phyloP scores from a whole-genome alignment of 2,797 vertebrate species.

The Otus scops region DNA sequence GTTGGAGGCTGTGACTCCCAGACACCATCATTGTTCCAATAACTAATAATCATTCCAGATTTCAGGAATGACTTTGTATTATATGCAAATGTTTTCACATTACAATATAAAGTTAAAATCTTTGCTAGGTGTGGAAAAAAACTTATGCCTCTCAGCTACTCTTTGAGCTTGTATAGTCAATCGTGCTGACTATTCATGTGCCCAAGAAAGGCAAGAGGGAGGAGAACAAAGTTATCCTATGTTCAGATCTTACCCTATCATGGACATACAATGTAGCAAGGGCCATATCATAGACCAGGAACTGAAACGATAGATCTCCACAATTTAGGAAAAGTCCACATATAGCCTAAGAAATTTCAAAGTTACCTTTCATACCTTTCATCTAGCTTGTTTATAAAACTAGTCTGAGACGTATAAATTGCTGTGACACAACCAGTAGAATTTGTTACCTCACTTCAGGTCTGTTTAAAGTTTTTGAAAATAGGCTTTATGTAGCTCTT shows the following conservation, averaged over 20 bases:
- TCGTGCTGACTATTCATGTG: background rate
- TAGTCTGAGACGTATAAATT: background rate
- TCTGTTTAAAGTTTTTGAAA: background rate
- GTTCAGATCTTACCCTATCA: background rate
- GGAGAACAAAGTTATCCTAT: background rate
- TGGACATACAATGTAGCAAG: background rate
- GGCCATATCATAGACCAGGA: rapidly evolving
- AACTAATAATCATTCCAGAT: background rate
- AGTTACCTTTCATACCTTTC: background rate
- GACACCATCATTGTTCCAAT: background rate
- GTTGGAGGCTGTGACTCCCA: background rate
- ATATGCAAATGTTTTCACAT: background rate
- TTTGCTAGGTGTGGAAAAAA: background rate
- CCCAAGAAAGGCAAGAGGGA: background rate
- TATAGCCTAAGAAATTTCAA: background rate
- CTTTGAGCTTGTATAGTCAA: background rate
- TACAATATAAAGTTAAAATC: background rate
- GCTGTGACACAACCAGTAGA: background rate
- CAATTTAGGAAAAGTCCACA: background rate
- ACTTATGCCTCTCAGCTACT: background rate
- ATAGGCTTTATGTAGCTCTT: background rate
- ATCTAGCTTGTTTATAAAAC: background rate
- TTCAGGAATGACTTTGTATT: background rate
- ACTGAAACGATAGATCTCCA: background rate
- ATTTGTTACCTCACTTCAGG: background rate